phyloP scores from a whole-genome alignment of 1,140 invertebrate genomes.

The Phortica variegata region DNA sequence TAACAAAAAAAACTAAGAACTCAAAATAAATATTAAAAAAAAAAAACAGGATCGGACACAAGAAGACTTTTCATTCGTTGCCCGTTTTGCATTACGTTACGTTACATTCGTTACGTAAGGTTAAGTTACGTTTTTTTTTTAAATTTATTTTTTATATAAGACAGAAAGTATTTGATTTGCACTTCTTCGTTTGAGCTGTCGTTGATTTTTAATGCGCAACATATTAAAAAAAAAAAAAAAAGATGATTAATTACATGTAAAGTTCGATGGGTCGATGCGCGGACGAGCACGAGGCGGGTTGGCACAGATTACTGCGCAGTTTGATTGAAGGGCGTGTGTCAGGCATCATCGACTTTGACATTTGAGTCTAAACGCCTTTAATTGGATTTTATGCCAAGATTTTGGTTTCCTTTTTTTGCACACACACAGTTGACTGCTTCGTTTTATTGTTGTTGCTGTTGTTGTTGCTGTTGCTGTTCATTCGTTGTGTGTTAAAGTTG shows the following conservation, averaged over 20 bases:
- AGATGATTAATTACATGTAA: conserved; percentile 48
- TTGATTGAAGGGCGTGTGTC: conserved; percentile 3
- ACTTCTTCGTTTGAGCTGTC: neutral
- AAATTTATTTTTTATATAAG: conserved; percentile 6
- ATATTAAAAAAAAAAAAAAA: conserved; percentile 25
- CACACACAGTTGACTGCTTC: too few relatives aligned
- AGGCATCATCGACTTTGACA: conserved; percentile 2
- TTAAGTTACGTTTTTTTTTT: conserved; percentile 24
- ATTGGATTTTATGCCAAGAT: conserved; percentile 54
- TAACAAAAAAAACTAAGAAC: too few relatives aligned
- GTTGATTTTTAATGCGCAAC: conserved; percentile 19
- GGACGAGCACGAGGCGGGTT: neutral
- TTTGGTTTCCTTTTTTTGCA: too few relatives aligned
- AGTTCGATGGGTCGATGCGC: neutral
- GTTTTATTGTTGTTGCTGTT: too few relatives aligned
- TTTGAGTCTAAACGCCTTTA: conserved; percentile 37
- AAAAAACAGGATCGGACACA: too few relatives aligned
- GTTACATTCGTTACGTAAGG: too few relatives aligned
- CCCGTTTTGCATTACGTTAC: too few relatives aligned
- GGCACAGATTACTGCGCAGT: conserved; percentile 2
- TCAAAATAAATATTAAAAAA: too few relatives aligned
- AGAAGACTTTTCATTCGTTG: too few relatives aligned
- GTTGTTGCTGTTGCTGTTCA: too few relatives aligned
- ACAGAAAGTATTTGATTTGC: too few relatives aligned
- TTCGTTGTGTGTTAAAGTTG: too few relatives aligned